A percentile compares a stretch with the other conserved stretches of the same genome.
These are phyloP conservation scores for Sebastes fasciatus DNA, from an alignment of 2,113 vertebrate species.

Conservation along the genomic window DNA sequence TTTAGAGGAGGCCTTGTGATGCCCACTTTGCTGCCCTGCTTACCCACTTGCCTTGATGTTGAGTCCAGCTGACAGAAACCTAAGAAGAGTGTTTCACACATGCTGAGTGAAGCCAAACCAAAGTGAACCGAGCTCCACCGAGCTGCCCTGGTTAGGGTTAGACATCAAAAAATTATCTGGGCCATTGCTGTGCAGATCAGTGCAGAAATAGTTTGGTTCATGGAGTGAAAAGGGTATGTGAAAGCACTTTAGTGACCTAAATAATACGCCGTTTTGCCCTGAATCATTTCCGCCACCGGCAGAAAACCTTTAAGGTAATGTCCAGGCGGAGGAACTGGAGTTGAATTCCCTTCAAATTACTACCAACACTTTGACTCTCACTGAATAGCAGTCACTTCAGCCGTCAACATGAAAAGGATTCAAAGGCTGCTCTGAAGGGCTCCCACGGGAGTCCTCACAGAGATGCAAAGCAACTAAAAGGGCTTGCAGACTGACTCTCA, in stretches of 20 bases:
- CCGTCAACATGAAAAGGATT: conserved; percentile 64
- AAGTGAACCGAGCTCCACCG: conserved; percentile 53
- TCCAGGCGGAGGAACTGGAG: conserved; percentile 22
- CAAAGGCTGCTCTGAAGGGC: conserved; percentile 55
- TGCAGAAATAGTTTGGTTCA: conserved; percentile 62
- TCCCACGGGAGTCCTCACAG: conserved; percentile 55
- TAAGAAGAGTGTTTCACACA: conserved; percentile 65
- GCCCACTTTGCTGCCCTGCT: conserved; percentile 64
- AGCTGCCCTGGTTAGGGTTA: conserved; percentile 64
- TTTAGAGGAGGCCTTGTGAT: conserved; percentile 43
- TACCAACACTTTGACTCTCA: conserved; percentile 38
- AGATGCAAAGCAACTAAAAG: conserved; percentile 57
- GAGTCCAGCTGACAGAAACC: conserved; percentile 66
- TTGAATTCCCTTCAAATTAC: conserved; percentile 40
- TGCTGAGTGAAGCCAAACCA: conserved; percentile 76
- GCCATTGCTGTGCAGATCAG: conserved; percentile 58
- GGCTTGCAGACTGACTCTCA: conserved; percentile 49
- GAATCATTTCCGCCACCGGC: conserved; percentile 34
- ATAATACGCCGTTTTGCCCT: conserved; percentile 38
- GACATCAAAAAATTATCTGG: conserved; percentile 69
- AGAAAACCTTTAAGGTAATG: conserved; percentile 40
- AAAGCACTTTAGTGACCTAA: conserved; percentile 65
- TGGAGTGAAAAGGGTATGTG: conserved; percentile 43
- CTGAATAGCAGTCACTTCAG: conserved; percentile 55
- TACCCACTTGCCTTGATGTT: conserved; percentile 71